Evolutionary conservation across 2,888 invertebrate genomes (phyloP), one percentile per base, ranked within the genome.

Genomic region (Protodeltote pygarga): DNA sequence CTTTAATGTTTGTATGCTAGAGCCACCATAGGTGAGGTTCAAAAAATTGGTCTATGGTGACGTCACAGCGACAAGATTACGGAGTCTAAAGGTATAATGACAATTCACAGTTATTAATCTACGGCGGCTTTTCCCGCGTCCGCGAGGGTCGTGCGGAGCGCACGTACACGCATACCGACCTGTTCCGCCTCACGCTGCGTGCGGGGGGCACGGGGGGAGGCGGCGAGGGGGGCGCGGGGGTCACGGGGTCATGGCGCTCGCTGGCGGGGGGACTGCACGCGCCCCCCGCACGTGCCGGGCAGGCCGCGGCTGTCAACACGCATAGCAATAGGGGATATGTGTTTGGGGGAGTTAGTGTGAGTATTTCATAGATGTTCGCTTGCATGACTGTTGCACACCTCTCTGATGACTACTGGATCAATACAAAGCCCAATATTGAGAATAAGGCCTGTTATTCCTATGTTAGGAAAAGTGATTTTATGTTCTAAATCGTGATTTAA

Each of bases 291-390:
- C 96, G 73, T 90, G 95, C 71, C 70, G 95, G 96, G 9, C 94
- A 96, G 71, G 94, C 95, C 5, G 89, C 94, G 49, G 93, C 95
- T 4, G 85, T 92, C 33, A 80, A 81, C 48, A 89, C 94, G 24
- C 92, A 94, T 11, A 94, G 93, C 62, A 94, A 94, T 49, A 92
- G 93, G 39, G 96, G 95, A 0, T 96, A 96, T 71, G 93, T 96
- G 49, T 98, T 97, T 81, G 98, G 98, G 0, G 98, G 98, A 1
- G 96, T 98, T 10, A 87, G 89, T 81, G 92, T 92, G 11, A 84
- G 89, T 79, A 37, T 5, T n/a, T n/a, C n/a, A n/a, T n/a, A n/a
- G n/a, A n/a, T n/a, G n/a, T n/a, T n/a, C n/a, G n/a, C n/a, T n/a
- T n/a, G n/a, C n/a, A n/a, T n/a, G n/a, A n/a, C n/a, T n/a, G n/a